Percentiles rank a stretch among this genome's conserved stretches.
Conservation (phyloP, 2,797 vertebrate genomes). For the Carcharodon carcharias region DNA sequence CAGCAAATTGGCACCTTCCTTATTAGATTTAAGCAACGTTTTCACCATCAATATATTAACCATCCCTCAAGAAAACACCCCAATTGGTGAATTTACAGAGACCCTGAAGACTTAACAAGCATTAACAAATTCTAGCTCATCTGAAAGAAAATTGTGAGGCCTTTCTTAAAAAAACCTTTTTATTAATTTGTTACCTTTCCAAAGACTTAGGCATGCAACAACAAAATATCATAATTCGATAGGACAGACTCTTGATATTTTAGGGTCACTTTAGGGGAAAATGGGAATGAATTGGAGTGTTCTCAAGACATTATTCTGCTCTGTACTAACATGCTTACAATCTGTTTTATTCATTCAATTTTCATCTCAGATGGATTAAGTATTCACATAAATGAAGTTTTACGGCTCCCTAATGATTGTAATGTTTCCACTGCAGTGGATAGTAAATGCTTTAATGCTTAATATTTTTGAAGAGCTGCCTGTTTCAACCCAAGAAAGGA, state of each 20-base stretch:
- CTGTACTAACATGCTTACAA: neutral
- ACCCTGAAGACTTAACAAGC: neutral
- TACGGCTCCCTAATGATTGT: conserved; percentile 1
- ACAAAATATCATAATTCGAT: neutral
- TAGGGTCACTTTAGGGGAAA: neutral
- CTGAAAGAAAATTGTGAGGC: neutral
- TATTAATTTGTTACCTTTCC: neutral
- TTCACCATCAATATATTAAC: neutral
- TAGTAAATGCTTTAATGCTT: conserved; percentile 22
- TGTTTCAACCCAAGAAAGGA: neutral
- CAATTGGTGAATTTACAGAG: neutral
- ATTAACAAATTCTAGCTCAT: neutral
- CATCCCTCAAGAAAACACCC: neutral
- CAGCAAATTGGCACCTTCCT: neutral
- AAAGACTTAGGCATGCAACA: neutral
- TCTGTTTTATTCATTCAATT: conserved; percentile 22
- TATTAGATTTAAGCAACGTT: neutral
- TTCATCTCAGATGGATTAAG: neutral
- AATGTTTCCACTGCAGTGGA: conserved; percentile 3
- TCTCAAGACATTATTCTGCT: neutral
- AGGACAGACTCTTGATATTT: neutral
- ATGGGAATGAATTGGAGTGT: conserved; percentile 16
- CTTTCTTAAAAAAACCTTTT: neutral
- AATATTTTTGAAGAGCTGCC: neutral
- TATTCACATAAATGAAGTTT: conserved; percentile 20